phyloP scores from a whole-genome alignment of 2,888 invertebrate genomes.

The Sarcophaga caerulescens region DNA sequence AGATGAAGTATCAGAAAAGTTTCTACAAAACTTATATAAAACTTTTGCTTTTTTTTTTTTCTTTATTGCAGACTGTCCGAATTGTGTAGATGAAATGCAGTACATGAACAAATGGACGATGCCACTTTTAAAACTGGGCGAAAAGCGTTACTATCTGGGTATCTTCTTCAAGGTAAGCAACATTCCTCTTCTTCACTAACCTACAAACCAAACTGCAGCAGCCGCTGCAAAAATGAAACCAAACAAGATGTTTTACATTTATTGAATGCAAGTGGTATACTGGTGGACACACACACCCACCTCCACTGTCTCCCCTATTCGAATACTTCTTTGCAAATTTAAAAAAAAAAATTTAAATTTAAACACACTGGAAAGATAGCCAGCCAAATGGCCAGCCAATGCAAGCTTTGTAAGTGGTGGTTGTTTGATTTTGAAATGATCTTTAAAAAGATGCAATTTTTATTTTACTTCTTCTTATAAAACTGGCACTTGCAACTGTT shows the following conservation, averaged over 20 bases:
- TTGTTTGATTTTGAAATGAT: not conserved
- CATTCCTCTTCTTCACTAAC: constrained; percentile 71
- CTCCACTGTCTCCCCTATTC: not conserved
- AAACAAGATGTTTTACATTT: constrained; percentile 42
- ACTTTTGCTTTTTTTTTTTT: constrained; percentile 38
- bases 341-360: not conserved
- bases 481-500: not conserved
- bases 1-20: not conserved
- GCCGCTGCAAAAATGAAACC: not conserved
- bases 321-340: not conserved
- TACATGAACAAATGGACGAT: constrained; percentile 92
- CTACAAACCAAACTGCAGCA: constrained; percentile 18
- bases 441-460: constrained; percentile 28
- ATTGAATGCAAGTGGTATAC: constrained; percentile 21
- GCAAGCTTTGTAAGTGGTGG: not conserved
- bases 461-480: not conserved
- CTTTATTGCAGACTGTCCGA: constrained; percentile 87
- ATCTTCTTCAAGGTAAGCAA: constrained; percentile 94
- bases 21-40: not conserved
- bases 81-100: constrained; percentile 89
- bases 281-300: constrained; percentile 18
- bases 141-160: constrained; percentile 94
- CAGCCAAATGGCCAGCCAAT: not conserved
- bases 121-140: constrained; percentile 93
- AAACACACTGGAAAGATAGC: not conserved